Evolutionary conservation across 92 coral and sea anemone species (phyloP), one percentile per base, ranked within the genome.

Genomic region (Epizoanthus illoricatus): DNA sequence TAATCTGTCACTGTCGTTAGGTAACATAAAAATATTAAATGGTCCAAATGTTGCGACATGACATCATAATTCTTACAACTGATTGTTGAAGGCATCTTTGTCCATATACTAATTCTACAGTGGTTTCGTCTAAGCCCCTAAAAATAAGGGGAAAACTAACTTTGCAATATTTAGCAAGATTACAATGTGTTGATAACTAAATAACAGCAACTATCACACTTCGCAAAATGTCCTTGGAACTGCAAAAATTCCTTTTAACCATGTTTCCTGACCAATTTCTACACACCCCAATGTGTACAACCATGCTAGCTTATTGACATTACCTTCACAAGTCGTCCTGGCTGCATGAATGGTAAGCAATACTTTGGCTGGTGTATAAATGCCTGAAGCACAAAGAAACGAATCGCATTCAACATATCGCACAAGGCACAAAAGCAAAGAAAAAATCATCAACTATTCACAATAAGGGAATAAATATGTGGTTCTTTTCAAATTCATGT

Each of bases 281-380:
- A 52, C 56, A 52, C 56, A 52, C 56, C 56, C 13, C 15, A 52
- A 52, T 52, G 56, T 52, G 15, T 2, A 52, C 10, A 52, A 7
- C 56, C 15, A 52, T 52, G 56, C 56, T 52, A 52, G 15, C 13
- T 52, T 52, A 24, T 33, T 9, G 4, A n/a, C n/a, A 43, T 57
- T 65, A 96, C 99, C 88, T 93, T 91, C 3, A 96, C 91, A 23
- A 96, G 90, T 70, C 99, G 86, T 74, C 99, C 99, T 24, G 99
- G 99, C 86, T 96, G 99, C 97, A 96, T 93, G 87, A 89, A 96
- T 0, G 99, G 99, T 40, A 96, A 74, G 58, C 98, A 96, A 76
- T 90, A 91, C 85, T 94, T 96, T 55, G 99, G 99, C 65, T 94
- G 94, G 73, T 96, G 99, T 63, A 96, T 91, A 74, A 84, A 96